These are phyloP conservation scores for Drosophila siamana DNA, from an alignment of 2,888 invertebrate species.

Conservation along the genomic window DNA sequence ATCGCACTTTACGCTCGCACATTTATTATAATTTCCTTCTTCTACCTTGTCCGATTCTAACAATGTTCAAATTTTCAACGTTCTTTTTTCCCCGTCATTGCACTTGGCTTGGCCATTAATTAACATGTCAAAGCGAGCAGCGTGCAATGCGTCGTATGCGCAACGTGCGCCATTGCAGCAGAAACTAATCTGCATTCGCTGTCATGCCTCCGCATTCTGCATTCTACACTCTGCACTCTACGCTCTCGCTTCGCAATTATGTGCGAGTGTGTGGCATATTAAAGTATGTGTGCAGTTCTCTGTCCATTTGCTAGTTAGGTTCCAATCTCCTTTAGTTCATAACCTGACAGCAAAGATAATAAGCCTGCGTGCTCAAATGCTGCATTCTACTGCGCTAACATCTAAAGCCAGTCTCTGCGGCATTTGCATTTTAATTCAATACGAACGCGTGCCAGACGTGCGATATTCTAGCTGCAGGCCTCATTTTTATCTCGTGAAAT, in stretches of 20 bases:
- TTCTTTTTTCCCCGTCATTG: not conserved
- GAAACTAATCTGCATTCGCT: constrained; percentile 56
- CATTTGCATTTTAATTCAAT: constrained; percentile 6
- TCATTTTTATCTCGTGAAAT: not conserved
- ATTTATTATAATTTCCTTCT: constrained; percentile 47
- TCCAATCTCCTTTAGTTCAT: constrained; percentile 22
- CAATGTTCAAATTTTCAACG: constrained; percentile 14
- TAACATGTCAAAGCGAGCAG: constrained; percentile 52
- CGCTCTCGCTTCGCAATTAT: constrained; percentile 43
- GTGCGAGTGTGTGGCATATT: not conserved
- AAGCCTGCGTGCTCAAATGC: constrained; percentile 4
- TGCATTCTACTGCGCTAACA: not conserved
- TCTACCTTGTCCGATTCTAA: constrained; percentile 9
- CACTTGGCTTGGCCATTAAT: constrained; percentile 55
- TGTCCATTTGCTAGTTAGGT: constrained; percentile 6
- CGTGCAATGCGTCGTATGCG: constrained; percentile 50
- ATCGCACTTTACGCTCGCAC: too few relatives aligned
- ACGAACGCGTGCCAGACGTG: not conserved
- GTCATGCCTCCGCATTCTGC: constrained; percentile 36
- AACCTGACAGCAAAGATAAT: constrained; percentile 30
- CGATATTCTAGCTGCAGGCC: not conserved
- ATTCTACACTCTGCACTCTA: too few relatives aligned
- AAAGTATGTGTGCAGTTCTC: not conserved
- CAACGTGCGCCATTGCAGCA: constrained; percentile 40
- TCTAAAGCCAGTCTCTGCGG: not conserved